A percentile compares a stretch with the other conserved stretches of the same genome.
Evolutionary conservation across 2,113 vertebrate species (phyloP).

Genomic region (Pygoscelis adeliae): DNA sequence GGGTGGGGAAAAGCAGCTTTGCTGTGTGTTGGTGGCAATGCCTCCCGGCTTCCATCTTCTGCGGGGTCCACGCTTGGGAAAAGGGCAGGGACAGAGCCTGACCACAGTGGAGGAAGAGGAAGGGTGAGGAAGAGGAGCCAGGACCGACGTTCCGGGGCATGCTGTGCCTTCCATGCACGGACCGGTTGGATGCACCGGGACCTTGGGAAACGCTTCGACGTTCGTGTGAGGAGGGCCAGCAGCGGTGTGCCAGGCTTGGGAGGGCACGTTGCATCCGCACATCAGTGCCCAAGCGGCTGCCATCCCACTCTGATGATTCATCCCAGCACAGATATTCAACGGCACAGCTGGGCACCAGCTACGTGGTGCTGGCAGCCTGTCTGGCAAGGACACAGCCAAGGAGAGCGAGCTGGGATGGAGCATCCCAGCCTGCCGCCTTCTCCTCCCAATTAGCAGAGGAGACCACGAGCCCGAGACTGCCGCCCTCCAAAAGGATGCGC

Average conservation of each 20-base stretch:
- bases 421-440: not conserved
- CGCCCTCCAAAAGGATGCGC: fast-evolving
- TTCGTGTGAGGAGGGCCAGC: fast-evolving
- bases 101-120: not conserved
- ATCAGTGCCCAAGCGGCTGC: not conserved
- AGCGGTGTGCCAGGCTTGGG: fast-evolving
- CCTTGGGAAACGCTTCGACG: fast-evolving
- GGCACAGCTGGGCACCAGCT: not conserved
- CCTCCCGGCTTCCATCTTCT: not conserved
- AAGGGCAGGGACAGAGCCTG: not conserved
- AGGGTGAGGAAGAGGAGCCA: not conserved
- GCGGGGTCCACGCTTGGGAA: fast-evolving
- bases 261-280: not conserved
- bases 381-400: fast-evolving
- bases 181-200: fast-evolving
- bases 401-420: not conserved
- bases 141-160: fast-evolving
- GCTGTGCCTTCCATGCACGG: not conserved
- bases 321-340: not conserved
- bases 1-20: not conserved
- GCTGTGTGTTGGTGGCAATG: not conserved
- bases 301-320: fast-evolving
- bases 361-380: fast-evolving
- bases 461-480: fast-evolving
- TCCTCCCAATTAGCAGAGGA: not conserved